phyloP scores from a whole-genome alignment of 2,888 invertebrate species.

The Apoda limacodes region DNA sequence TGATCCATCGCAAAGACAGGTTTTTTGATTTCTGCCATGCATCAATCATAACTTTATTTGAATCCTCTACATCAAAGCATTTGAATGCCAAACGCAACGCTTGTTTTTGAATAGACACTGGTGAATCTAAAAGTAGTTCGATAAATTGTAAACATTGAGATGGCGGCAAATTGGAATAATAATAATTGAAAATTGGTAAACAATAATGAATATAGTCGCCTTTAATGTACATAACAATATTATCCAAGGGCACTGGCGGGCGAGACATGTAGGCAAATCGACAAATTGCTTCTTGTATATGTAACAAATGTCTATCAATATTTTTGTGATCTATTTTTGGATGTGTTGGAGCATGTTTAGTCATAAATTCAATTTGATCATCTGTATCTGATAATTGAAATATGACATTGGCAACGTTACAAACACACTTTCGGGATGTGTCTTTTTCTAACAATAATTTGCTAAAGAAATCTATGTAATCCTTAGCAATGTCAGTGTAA shows the following conservation, averaged over 20 bases:
- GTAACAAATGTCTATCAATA: constrained; percentile 21
- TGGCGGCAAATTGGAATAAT: constrained; percentile 29
- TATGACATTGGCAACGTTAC: constrained; percentile 27
- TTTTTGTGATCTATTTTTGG: constrained; percentile 29
- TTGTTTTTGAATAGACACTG: constrained; percentile 39
- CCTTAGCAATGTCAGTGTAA: constrained; percentile 28
- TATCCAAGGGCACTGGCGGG: constrained; percentile 31
- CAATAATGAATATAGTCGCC: constrained; percentile 37
- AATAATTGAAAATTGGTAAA: constrained; percentile 32
- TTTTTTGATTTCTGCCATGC: constrained; percentile 36
- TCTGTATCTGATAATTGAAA: constrained; percentile 28
- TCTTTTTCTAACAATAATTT: constrained; percentile 17
- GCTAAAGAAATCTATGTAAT: constrained; percentile 26
- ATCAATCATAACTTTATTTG: constrained; percentile 24
- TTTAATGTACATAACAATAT: constrained; percentile 27
- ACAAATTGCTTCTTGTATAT: constrained; percentile 35
- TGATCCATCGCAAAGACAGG: constrained; percentile 29
- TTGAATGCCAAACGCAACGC: constrained; percentile 37
- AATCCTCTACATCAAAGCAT: constrained; percentile 27
- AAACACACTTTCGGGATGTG: constrained; percentile 3
- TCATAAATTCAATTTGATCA: constrained; percentile 26
- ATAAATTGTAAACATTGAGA: constrained; percentile 28
- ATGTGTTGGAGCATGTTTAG: constrained; percentile 28
- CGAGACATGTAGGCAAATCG: constrained; percentile 28
- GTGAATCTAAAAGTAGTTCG: constrained; percentile 27